Evolutionary conservation across 2,797 vertebrate species (phyloP), one percentile per base, ranked within the genome.

Genomic region (Odontamblyopus rebecca): DNA sequence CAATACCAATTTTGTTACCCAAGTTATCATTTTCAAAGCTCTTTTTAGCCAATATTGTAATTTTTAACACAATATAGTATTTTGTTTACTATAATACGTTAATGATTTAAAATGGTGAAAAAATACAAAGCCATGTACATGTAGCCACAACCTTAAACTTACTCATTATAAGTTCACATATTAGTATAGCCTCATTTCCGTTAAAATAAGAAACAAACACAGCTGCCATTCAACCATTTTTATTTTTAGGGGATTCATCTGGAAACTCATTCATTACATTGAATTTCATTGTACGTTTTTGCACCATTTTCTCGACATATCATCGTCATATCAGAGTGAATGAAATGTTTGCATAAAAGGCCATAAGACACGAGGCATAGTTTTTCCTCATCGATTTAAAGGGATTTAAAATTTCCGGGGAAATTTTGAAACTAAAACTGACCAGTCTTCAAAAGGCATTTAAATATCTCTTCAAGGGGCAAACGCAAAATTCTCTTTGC

Each of bases 261-360:
- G 69, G 73, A 71, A 76, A 68, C 54, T 26, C 26, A 61, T 68
- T 35, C 27, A 59, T 69, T 56, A 57, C 67, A 15, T 70, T 71
- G 73, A 73, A 38, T 38, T 38, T 38, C 35, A 9, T 48, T 16
- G 41, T 12, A 44, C 41, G 5, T 75, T 82, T 79, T 85, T 84
- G 80, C 81, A 83, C 88, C 77, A 62, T 83, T 82, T 81, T 79
- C 19, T 69, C 85, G 78, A 88, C 87, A 85, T 89, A 91, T 90
- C 88, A 86, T 77, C 78, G 67, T 67, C 69, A 61, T 18, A n/a
- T 38, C 8, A 26, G 66, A 76, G 69, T 71, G 68, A 71, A 32
- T 38, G 23, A 73, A 64, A 56, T 18, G 76, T 78, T 60, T 27
- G 29, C 70, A 12, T 61, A 75, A 81, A 60, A 74, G 50, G 61